These are phyloP conservation scores for Apodemia hepburni DNA, from an alignment of 2,888 invertebrate species.

Conservation along the genomic window DNA sequence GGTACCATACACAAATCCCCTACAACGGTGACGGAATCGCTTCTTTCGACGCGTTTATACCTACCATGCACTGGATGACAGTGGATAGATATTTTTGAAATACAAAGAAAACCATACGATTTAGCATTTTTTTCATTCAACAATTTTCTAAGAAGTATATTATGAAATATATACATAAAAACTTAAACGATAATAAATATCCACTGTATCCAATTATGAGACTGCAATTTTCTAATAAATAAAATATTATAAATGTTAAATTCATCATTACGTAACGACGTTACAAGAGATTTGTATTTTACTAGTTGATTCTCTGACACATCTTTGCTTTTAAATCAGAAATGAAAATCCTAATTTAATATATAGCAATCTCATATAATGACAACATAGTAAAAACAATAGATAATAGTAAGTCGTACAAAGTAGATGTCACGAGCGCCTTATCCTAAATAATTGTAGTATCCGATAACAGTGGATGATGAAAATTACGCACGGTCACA, in stretches of 20 bases:
- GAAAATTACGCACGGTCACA: too few species aligned
- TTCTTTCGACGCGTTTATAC: constrained; percentile 41
- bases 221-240: constrained; percentile 36
- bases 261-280: background rate
- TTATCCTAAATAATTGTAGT: too few species aligned
- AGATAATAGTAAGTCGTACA: too few species aligned
- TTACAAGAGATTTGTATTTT: background rate
- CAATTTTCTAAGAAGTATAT: too few species aligned
- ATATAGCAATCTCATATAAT: constrained; percentile 28
- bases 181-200: constrained; percentile 31
- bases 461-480: too few species aligned
- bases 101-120: constrained; percentile 10
- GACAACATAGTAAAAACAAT: background rate
- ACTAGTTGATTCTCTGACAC: too few species aligned
- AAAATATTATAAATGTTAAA: background rate
- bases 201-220: constrained; percentile 46
- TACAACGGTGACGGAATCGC: constrained; percentile 44
- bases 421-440: too few species aligned
- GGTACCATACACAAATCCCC: constrained; percentile 79
- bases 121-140: too few species aligned
- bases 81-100: constrained; percentile 41
- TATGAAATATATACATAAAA: too few species aligned
- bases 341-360: background rate
- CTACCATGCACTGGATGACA: constrained; percentile 62
- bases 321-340: too few species aligned